Percentiles rank a stretch among this genome's conserved stretches.
Conservation (phyloP, 2,113 vertebrate species). For the Phocoena sinus region DNA sequence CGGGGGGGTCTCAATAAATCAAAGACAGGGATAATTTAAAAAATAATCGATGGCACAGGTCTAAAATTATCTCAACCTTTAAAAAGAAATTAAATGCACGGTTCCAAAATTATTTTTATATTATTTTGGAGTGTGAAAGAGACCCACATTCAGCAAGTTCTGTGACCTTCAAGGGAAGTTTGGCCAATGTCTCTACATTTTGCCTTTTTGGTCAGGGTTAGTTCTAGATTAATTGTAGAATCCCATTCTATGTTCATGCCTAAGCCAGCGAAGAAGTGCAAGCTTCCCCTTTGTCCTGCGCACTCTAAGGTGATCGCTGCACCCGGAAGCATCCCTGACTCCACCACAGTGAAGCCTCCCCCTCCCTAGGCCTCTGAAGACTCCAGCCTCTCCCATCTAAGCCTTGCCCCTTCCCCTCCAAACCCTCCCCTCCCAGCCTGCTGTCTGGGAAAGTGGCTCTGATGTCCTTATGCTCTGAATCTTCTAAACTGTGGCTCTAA, state of each 20-base stretch:
- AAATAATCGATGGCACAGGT: background rate
- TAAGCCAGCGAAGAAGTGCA: rapidly evolving
- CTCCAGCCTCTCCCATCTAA: background rate
- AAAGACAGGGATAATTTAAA: background rate
- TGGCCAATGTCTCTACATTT: background rate
- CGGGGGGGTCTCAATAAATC: background rate
- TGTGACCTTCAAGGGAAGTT: background rate
- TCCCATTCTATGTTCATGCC: background rate
- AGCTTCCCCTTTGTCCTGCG: background rate
- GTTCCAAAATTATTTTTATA: background rate
- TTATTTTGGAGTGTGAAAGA: background rate
- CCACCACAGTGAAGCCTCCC: rapidly evolving
- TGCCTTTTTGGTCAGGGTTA: background rate
- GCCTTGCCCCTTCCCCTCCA: rapidly evolving
- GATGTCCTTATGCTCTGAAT: background rate
- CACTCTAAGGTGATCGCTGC: rapidly evolving
- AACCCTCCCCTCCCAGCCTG: background rate
- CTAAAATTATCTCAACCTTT: background rate
- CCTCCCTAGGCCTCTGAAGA: background rate
- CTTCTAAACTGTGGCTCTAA: background rate
- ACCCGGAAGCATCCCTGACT: background rate
- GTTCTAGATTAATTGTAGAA: background rate
- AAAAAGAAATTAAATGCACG: background rate
- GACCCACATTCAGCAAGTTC: background rate
- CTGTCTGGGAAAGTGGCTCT: background rate